These are phyloP conservation scores for Cassiopea andromeda DNA, from an alignment of 30 jellyfish, hydroid and myxozoan genomes.

Conservation along the genomic window DNA sequence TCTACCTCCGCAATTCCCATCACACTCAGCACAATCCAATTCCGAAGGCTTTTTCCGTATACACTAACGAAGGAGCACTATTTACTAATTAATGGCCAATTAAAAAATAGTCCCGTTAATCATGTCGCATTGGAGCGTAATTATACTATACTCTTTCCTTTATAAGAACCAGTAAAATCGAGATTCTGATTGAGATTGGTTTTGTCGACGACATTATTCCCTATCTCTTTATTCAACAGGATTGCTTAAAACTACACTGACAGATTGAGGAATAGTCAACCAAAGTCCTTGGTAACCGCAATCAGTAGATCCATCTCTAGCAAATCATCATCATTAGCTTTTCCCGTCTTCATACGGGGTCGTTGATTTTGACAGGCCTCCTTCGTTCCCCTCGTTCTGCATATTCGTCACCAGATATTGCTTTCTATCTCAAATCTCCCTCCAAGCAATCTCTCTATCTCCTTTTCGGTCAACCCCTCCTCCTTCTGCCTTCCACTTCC, in stretches of 20 bases:
- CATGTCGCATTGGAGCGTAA: no score
- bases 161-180: conserved; percentile 71
- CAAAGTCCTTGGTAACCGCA: no score
- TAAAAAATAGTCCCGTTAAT: no score
- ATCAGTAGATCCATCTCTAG: background rate
- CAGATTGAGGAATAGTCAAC: background rate
- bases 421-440: no score
- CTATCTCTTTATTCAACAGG: background rate
- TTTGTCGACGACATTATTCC: conserved; percentile 18
- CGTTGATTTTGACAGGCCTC: background rate
- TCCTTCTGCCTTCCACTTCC: no score
- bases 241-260: background rate
- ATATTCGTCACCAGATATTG: background rate
- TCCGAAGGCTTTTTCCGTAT: conserved; percentile 72
- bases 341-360: conserved; percentile 10
- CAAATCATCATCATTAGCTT: background rate
- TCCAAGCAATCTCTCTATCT: no score
- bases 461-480: no score
- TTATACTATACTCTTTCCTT: conserved; percentile 42
- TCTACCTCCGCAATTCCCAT: conserved; percentile 90
- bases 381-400: conserved; percentile 4
- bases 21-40: conserved; percentile 56
- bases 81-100: no score
- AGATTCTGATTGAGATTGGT: conserved; percentile 66
- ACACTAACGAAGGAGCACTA: conserved; percentile 23